Percentiles rank a stretch among this genome's conserved stretches.
Conservation (phyloP, 2,888 invertebrate genomes). For the Ryuthela nishihirai region DNA sequence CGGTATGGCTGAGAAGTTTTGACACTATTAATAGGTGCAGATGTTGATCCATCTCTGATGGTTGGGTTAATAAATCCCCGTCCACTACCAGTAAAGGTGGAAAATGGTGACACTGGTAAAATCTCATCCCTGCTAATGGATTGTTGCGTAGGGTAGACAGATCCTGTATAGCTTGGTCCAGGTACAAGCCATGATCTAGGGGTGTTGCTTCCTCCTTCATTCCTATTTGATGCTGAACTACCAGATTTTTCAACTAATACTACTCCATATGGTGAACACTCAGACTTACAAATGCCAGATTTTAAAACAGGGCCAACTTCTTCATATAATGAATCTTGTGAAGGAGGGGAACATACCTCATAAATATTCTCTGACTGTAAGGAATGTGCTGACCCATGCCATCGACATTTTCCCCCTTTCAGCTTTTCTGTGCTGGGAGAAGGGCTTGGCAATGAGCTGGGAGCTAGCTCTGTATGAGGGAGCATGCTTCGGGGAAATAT, state of each 20-base stretch:
- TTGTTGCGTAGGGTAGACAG: background rate
- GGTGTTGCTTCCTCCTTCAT: background rate
- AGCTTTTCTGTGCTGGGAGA: constrained; percentile 25
- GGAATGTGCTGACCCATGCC: constrained; percentile 26
- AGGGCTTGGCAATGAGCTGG: constrained; percentile 28
- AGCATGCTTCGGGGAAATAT: constrained; percentile 31
- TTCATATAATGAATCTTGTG: constrained; percentile 33
- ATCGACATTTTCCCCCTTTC: constrained; percentile 19
- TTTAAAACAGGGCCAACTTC: constrained; percentile 16
- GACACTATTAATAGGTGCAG: too few species aligned
- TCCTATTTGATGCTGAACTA: constrained; percentile 10
- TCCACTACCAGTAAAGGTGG: constrained; percentile 29
- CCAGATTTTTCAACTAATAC: constrained; percentile 27
- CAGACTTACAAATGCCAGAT: constrained; percentile 1
- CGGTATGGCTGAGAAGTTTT: too few species aligned
- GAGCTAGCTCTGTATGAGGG: constrained; percentile 32
- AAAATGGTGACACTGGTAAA: constrained; percentile 20
- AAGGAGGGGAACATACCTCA: constrained; percentile 35
- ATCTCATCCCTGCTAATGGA: constrained; percentile 8
- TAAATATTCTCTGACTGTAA: constrained; percentile 34
- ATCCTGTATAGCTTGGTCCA: background rate
- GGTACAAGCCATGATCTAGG: constrained; percentile 14
- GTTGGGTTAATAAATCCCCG: constrained; percentile 32
- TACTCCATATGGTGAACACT: constrained; percentile 30
- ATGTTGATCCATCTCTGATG: too few species aligned